Conservation (phyloP, 53 echinoderm and acorn worm species). For the Echinometra lucunter region DNA sequence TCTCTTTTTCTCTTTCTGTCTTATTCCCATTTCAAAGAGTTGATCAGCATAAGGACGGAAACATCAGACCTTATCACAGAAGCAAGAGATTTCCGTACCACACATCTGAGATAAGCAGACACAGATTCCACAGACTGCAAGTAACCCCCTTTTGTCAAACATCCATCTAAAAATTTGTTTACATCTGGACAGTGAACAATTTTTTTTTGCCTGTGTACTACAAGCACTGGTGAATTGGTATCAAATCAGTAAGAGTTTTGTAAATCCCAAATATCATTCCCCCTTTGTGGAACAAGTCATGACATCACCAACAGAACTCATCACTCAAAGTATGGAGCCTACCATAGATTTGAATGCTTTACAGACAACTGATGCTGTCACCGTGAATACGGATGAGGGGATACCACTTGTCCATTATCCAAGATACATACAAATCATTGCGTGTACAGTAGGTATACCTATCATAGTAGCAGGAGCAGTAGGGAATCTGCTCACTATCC, state of each 20-base stretch:
- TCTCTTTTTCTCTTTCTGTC: neutral
- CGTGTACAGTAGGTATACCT: constrained; percentile 73
- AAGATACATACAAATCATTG: constrained; percentile 64
- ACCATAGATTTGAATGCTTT: neutral
- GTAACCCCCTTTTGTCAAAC: neutral
- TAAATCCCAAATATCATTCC: neutral
- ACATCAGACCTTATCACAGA: too few species aligned
- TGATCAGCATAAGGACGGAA: too few species aligned
- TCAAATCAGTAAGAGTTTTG: neutral
- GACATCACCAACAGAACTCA: constrained; percentile 7
- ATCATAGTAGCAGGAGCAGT: constrained; percentile 56
- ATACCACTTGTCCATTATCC: constrained; percentile 29
- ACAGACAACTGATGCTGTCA: constrained; percentile 35
- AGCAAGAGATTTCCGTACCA: neutral
- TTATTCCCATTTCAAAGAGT: neutral
- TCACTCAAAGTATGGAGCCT: neutral
- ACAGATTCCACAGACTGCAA: neutral
- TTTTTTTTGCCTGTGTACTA: neutral
- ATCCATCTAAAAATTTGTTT: neutral
- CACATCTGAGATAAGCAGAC: neutral
- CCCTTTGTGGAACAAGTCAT: neutral
- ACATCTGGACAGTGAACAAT: neutral
- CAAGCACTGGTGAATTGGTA: neutral
- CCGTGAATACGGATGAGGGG: neutral
- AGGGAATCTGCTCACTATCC: constrained; percentile 73